Percentiles rank a stretch among this genome's conserved stretches.
These are phyloP conservation scores for Montipora capitata DNA, from an alignment of 92 coral and sea anemone species.

Conservation along the genomic window DNA sequence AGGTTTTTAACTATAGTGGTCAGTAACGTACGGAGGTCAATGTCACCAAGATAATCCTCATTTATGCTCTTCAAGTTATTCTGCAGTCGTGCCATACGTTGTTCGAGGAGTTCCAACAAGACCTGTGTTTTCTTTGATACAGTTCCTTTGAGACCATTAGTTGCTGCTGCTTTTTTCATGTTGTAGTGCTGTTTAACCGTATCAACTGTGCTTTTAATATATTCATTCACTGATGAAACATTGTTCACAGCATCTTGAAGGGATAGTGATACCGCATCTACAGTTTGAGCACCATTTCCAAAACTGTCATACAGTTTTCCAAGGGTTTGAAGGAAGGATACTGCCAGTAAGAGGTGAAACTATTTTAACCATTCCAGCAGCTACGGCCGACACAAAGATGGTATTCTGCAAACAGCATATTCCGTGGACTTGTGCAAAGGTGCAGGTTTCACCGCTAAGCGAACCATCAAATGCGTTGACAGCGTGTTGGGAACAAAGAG, in stretches of 20 bases:
- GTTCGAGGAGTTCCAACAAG: constrained; percentile 41
- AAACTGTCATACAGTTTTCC: constrained; percentile 55
- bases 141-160: constrained; percentile 52
- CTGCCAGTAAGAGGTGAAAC: constrained; percentile 62
- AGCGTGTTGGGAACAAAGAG: too few relatives aligned
- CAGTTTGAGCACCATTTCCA: constrained; percentile 43
- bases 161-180: constrained; percentile 52
- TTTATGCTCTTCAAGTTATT: constrained; percentile 36
- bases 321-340: constrained; percentile 48
- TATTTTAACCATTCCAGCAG: constrained; percentile 52
- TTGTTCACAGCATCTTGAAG: constrained; percentile 36
- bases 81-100: constrained; percentile 42
- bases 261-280: constrained; percentile 24
- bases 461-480: too few relatives aligned
- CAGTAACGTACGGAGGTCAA: constrained; percentile 45
- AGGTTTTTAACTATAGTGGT: constrained; percentile 22
- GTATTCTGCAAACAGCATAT: background rate
- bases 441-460: too few relatives aligned
- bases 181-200: too few relatives aligned
- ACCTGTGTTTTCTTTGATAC: constrained; percentile 39
- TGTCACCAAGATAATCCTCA: constrained; percentile 37
- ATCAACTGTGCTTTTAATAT: too few relatives aligned
- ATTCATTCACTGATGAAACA: background rate
- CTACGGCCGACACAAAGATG: constrained; percentile 44
- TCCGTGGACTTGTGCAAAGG: too few relatives aligned